Evolutionary conservation across 2,888 invertebrate species (phyloP).

Genomic region (Ceramica pisi): DNA sequence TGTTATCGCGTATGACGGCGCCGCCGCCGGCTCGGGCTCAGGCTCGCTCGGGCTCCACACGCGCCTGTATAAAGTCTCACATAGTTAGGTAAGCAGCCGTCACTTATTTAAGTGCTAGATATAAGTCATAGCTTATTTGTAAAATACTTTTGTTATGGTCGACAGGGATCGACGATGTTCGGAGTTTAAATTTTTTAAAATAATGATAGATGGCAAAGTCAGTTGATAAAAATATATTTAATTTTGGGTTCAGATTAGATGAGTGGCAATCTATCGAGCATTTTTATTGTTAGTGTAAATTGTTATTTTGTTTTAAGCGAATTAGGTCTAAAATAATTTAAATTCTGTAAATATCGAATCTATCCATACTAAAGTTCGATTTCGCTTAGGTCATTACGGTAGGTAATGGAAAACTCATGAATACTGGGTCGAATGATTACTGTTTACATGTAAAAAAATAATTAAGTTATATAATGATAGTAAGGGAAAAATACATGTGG

Average conservation of each 20-base stretch:
- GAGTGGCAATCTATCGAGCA: conserved; percentile 89
- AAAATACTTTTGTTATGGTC: conserved; percentile 90
- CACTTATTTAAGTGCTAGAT: conserved; percentile 85
- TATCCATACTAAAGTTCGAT: conserved; percentile 87
- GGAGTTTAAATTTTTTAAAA: conserved; percentile 89
- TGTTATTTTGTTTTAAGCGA: conserved; percentile 91
- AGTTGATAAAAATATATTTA: conserved; percentile 87
- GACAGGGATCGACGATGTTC: conserved; percentile 89
- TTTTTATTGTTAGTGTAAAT: conserved; percentile 91
- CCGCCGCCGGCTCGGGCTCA: conserved; percentile 68
- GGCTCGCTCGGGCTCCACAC: conserved; percentile 60
- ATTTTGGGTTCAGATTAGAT: conserved; percentile 87
- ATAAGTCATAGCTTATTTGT: conserved; percentile 87
- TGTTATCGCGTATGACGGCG: conserved; percentile 71
- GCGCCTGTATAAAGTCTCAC: conserved; percentile 76
- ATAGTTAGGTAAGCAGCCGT: conserved; percentile 80
- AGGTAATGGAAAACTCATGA: conserved; percentile 86
- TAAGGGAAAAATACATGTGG: conserved; percentile 87
- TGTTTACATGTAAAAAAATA: conserved; percentile 83
- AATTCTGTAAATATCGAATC: conserved; percentile 88
- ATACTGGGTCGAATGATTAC: conserved; percentile 87
- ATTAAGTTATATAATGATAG: conserved; percentile 77
- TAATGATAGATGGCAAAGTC: conserved; percentile 85
- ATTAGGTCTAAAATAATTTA: conserved; percentile 89
- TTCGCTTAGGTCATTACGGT: conserved; percentile 87